A percentile compares a stretch with the other conserved stretches of the same genome.
phyloP scores from a whole-genome alignment of 2,797 vertebrate genomes.

The Sebastes trivittatus region DNA sequence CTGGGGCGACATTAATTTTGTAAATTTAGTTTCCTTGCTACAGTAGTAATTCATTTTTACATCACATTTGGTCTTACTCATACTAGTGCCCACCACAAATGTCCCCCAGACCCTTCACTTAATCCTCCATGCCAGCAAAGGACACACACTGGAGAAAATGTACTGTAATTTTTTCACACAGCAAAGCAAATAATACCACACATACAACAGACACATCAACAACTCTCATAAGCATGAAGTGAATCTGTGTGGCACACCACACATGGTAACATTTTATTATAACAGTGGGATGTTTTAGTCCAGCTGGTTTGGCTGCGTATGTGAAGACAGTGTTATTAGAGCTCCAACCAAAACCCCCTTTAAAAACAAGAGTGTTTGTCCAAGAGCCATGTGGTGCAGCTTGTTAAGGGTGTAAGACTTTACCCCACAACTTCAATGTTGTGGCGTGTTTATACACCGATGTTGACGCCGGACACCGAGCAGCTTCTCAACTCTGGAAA shows the following conservation, averaged over 20 bases:
- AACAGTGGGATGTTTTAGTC: background rate
- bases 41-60: too few relatives aligned
- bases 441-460: background rate
- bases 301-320: background rate
- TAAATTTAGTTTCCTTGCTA: too few relatives aligned
- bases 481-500: slow-evolving; percentile 8
- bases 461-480: background rate
- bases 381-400: background rate
- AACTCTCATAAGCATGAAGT: too few relatives aligned
- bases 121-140: too few relatives aligned
- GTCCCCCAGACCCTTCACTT: too few relatives aligned
- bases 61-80: too few relatives aligned
- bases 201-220: too few relatives aligned
- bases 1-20: too few relatives aligned
- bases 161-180: too few relatives aligned
- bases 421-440: background rate
- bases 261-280: background rate
- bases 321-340: background rate
- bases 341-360: background rate
- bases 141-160: too few relatives aligned
- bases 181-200: too few relatives aligned
- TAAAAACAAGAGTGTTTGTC: background rate
- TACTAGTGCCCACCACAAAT: too few relatives aligned
- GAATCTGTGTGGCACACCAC: background rate
- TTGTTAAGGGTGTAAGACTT: slow-evolving; percentile 3